Evolutionary conservation across 2,113 vertebrate species (phyloP).

Genomic region (Notarius lentiginosus): DNA sequence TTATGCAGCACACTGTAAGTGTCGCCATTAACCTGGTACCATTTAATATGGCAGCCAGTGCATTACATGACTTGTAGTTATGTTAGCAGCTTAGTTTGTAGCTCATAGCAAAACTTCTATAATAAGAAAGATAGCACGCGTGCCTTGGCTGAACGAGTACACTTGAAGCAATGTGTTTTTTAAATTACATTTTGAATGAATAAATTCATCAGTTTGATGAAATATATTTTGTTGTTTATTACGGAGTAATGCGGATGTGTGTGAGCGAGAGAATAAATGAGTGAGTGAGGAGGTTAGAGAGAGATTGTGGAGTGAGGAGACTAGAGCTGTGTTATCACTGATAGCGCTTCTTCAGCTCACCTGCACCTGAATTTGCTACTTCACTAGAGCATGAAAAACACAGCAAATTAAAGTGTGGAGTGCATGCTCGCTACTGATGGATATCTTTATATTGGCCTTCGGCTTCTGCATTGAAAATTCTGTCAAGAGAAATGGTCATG

Average conservation of each 20-base stretch:
- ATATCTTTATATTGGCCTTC: slow-evolving; percentile 91
- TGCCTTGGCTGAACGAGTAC: neutral
- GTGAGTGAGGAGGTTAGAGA: slow-evolving; percentile 61
- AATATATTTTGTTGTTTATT: slow-evolving; percentile 9
- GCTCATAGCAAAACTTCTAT: neutral
- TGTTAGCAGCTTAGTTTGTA: neutral
- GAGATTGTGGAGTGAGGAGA: slow-evolving; percentile 83
- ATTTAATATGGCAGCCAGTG: neutral
- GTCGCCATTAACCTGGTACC: neutral
- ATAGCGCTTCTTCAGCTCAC: slow-evolving; percentile 83
- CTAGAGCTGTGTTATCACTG: slow-evolving; percentile 89
- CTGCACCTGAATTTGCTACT: slow-evolving; percentile 89
- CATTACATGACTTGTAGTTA: neutral
- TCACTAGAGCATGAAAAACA: slow-evolving; percentile 95
- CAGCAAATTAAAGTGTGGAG: slow-evolving; percentile 92
- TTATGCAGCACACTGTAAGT: neutral
- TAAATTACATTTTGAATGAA: neutral
- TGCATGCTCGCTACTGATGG: slow-evolving; percentile 86
- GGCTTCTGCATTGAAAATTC: slow-evolving; percentile 75
- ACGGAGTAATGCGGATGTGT: slow-evolving; percentile 27
- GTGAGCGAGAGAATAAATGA: slow-evolving; percentile 49
- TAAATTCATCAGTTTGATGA: neutral
- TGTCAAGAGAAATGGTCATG: slow-evolving; percentile 56
- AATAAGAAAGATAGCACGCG: neutral
- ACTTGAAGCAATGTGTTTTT: neutral